Evolutionary conservation across 2,797 vertebrate genomes (phyloP), one percentile per base, ranked within the genome.

Genomic region (Galaxias olidus): DNA sequence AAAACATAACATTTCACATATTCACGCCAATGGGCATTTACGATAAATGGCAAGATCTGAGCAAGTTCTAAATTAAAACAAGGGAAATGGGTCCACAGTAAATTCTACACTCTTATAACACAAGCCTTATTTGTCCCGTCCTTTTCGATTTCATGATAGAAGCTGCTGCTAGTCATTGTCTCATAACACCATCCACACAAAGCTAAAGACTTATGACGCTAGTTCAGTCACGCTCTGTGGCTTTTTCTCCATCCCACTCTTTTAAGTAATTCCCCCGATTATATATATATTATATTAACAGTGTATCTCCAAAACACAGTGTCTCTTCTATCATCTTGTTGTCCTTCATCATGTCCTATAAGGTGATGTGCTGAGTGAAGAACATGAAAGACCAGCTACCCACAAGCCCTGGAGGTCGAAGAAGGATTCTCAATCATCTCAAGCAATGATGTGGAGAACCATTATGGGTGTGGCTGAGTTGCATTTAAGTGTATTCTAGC

Each of bases 321-420:
- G 49, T 61, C 64, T 75, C 51, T 20, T 50, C 66, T 57, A 56
- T 19, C 11, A 48, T 56, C 30, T 56, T 51, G 48, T 42, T 20
- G 63, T 61, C 65, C 60, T 6, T 30, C 2, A 30, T 30, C 30
- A 30, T 30, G 3, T 3, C 30, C 30, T 6, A 75, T 46, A 14
- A 68, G 65, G 72, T 20, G 61, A 77, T 65, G 66, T 61, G 62
- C 41, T 53, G 56, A 51, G 59, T 19, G 66, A 46, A 69, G 59
- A 72, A 61, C 62, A 71, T 50, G 45, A 55, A 72, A 68, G 72
- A 44, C 41, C n/a, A 20, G 65, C 64, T 53, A 78, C 57, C 57
- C 19, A 47, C 65, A 67, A 68, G 59, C 74, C 62, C 65, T 61
- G 61, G 61, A 57, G 54, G 15, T 52, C 42, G 50, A 59, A 62